Evolutionary conservation across 2,888 invertebrate genomes (phyloP), one percentile per base, ranked within the genome.

Genomic region (Eristalis arbustorum): DNA sequence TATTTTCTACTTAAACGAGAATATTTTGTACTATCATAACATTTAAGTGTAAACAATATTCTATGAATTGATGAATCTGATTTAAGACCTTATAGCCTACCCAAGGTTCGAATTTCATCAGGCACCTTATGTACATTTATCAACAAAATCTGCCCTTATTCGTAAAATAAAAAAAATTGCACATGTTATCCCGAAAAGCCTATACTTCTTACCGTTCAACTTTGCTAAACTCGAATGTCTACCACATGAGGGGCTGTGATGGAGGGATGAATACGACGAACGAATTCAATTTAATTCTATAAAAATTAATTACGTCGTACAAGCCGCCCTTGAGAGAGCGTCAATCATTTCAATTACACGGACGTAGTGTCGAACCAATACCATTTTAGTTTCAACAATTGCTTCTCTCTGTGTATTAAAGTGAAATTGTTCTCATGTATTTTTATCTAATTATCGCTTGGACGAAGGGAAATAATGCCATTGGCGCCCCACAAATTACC

Each of bases 401-500:
- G 62, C 34, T 69, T 77, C 42, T 22, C 23, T 78, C 23, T 66
- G 74, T 82, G 74, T 78, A 83, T 83, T 75, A 82, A 77, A 85
- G 85, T 82, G 82, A 83, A 78, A 87, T 87, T 83, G 75, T 83
- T 87, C 59, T 79, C 83, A 42, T 87, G 87, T 87, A 78, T 79
- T 83, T 83, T 83, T 83, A 87, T 87, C 87, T 87, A 87, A 87
- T 87, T 87, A 87, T 83, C 87, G 78, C 75, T n/a, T 83, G 67
- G 82, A 37, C 75, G 61, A 83, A 49, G 56, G 56, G 77, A 72
- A 87, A 87, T 87, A 87, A 87, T 87, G 83, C 75, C 75, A 83
- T 87, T 87, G 87, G 87, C 83, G 87, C 87, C 87, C 83, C 87
- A 83, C 87, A 87, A 87, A 83, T 87, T 87, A 87, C 87, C 87